Evolutionary conservation across 2,113 vertebrate genomes (phyloP), one percentile per base, ranked within the genome.

Genomic region (Nanorana parkeri): DNA sequence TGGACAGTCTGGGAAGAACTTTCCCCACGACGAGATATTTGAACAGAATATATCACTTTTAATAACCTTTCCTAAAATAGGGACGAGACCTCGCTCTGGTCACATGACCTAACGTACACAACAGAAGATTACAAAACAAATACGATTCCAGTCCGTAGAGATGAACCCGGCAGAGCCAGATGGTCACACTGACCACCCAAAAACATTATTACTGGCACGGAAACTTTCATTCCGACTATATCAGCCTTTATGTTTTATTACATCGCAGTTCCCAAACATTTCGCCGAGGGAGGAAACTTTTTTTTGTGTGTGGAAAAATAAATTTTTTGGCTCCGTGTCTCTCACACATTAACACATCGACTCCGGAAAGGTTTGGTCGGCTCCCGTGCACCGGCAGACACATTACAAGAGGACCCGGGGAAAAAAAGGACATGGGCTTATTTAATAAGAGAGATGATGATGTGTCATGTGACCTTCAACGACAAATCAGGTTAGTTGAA

Each of bases 241-340:
- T 51, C 29, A 66, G 36, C 63, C 76, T 55, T 13, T 77, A 66
- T 66, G 41, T 67, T 32, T 64, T 78, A 66, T 78, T 66, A 78
- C 29, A 54, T 65, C 61, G 58, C 51, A 77, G 60, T 10, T 51
- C 60, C 61, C 23, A 65, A 65, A 77, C 58, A 52, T 64, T 41
- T 29, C 17, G 63, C 21, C 19, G 6, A 20, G 74, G 47, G 47
- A 54, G 63, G 63, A 67, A 78, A 78, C n/a, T n/a, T n/a, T 67
- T 21, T 29, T 67, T 26, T 51, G 61, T 66, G 66, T 67, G 24
- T 78, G 47, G 76, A 41, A 67, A 78, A 78, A 67, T 67, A 11
- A 23, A 67, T 55, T 54, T n/a, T 36, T 67, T 56, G 76, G 63
- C 63, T 23, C 10, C 8, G 26, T 17, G 32, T 29, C 76, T 28